Evolutionary conservation across 2,113 vertebrate genomes (phyloP), one percentile per base, ranked within the genome.

Genomic region (Oenanthe melanoleuca): DNA sequence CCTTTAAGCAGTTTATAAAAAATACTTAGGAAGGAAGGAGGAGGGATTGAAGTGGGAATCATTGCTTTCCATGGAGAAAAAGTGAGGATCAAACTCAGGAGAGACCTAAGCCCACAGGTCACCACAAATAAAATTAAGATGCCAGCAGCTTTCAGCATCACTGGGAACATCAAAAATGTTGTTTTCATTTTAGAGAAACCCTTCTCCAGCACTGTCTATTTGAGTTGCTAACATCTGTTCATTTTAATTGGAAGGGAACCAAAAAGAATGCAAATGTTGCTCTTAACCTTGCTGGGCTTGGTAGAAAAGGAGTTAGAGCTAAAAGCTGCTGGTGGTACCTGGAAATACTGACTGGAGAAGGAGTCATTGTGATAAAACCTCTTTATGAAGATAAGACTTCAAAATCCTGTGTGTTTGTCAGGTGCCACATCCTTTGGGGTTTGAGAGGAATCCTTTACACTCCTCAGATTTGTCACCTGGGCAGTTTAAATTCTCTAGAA

Each of bases 101-200:
- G 34, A 73, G n/a, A 25, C 8, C 2, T 23, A 57, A 90, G 34
- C 9, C 1, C 0, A 17, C 7, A 14, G 44, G 28, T 80, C 59
- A 29, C 34, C 33, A 19, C 1, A 1, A 28, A 31, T 52, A n/a
- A 74, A 84, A 75, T 31, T 26, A 40, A 31, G 70, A 31, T 79
- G 69, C 25, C 24, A 9, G 8, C 31, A 45, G 42, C 33, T 87
- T 73, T 55, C 0, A 0, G 23, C 49, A 15, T 50, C 0, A 0
- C 7, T 72, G 23, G 8, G 17, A 14, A 8, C 31, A 44, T 67
- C 6, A 28, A 11, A 82, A 80, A 31, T 7, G 1, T 31, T 88
- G 4, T 42, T 79, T 90, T 75, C 16, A 12, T 56, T 81, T 74
- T 61, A 77, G 71, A 86, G 63, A 83, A 52, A 3, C 29, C 12